phyloP scores from a whole-genome alignment of 2,888 invertebrate genomes.

The Clusia tigrina region DNA sequence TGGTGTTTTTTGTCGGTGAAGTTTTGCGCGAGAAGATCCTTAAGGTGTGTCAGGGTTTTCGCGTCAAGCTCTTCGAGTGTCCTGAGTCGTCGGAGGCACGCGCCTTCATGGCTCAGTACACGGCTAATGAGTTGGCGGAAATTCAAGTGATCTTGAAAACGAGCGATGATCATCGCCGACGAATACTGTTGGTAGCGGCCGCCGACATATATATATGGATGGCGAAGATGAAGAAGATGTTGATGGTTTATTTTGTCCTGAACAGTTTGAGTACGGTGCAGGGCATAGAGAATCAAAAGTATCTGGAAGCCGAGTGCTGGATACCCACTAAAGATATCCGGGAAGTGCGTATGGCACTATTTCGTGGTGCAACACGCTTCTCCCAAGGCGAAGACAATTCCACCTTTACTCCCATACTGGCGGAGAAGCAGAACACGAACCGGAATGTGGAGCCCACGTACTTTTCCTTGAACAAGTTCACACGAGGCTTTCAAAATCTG shows the following conservation, averaged over 20 bases:
- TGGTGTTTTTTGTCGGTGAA: constrained; percentile 79
- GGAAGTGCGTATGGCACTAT: constrained; percentile 77
- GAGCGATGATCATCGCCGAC: constrained; percentile 78
- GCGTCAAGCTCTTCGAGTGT: constrained; percentile 84
- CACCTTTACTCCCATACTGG: constrained; percentile 81
- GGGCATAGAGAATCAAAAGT: constrained; percentile 72
- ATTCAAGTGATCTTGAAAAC: constrained; percentile 76
- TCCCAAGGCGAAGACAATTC: constrained; percentile 72
- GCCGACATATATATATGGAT: constrained; percentile 70
- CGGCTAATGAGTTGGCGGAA: constrained; percentile 79
- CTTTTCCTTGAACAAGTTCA: constrained; percentile 90
- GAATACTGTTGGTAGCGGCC: constrained; percentile 67
- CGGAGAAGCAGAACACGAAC: constrained; percentile 68
- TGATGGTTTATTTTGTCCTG: constrained; percentile 88
- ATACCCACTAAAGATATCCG: constrained; percentile 75
- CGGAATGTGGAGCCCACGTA: constrained; percentile 80
- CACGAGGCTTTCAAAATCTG: constrained; percentile 79
- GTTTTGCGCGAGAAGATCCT: constrained; percentile 78
- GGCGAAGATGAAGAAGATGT: constrained; percentile 80
- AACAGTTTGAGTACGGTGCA: constrained; percentile 89
- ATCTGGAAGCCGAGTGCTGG: constrained; percentile 88
- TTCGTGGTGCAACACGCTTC: constrained; percentile 78
- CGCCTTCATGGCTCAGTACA: constrained; percentile 76
- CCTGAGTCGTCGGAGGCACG: constrained; percentile 78
- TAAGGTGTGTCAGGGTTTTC: constrained; percentile 85